Conservation (phyloP, 1,140 invertebrate species). For the Philaenus spumarius region DNA sequence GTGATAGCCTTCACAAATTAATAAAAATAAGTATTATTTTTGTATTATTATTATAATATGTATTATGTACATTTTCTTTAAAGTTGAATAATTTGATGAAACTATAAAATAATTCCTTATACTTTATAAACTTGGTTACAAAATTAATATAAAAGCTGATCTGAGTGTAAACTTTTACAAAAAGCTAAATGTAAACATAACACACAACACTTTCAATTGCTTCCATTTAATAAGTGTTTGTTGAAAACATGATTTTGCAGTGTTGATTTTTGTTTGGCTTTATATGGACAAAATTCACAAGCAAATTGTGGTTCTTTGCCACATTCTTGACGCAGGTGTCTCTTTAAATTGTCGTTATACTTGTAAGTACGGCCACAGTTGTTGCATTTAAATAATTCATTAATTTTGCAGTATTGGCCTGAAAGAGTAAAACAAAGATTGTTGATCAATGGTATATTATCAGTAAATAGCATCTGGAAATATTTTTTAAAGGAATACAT, state of each 20-base stretch:
- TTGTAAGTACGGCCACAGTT: conserved; percentile 36
- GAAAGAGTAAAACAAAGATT: not conserved
- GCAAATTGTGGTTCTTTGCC: conserved; percentile 32
- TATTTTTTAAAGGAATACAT: not conserved
- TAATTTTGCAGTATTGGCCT: not conserved
- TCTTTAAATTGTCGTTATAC: conserved; percentile 43
- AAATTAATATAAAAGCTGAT: too few species aligned
- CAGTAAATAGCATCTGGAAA: not conserved
- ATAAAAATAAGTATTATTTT: too few species aligned
- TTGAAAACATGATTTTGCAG: conserved; percentile 57
- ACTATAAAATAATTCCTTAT: too few species aligned
- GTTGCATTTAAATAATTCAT: not conserved
- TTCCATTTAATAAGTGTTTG: conserved; percentile 11
- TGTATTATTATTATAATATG: too few species aligned
- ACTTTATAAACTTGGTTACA: too few species aligned
- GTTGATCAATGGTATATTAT: too few species aligned
- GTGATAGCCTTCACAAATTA: too few species aligned
- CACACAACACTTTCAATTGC: too few species aligned
- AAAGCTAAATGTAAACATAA: too few species aligned
- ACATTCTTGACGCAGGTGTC: conserved; percentile 49
- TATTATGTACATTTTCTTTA: too few species aligned
- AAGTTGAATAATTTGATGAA: too few species aligned
- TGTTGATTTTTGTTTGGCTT: conserved; percentile 75
- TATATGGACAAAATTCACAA: conserved; percentile 70
- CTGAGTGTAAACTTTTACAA: too few species aligned